Conservation (phyloP, 2,113 vertebrate species). For the Gymnogyps californianus region DNA sequence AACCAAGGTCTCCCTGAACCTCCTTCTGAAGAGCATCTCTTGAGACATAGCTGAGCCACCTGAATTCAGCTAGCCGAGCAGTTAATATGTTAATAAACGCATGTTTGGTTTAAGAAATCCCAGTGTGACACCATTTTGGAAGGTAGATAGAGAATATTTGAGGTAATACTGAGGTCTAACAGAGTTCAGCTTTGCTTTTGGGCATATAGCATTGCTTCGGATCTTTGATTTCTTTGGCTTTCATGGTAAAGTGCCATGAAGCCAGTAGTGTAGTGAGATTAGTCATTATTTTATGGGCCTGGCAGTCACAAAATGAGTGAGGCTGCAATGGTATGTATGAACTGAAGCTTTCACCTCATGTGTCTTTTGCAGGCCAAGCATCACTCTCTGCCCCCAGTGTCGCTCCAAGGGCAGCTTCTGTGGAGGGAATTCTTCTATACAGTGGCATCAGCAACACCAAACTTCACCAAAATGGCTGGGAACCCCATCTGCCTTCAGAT, state of each 20-base stretch:
- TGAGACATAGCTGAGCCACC: not conserved
- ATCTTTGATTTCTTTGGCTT: not conserved
- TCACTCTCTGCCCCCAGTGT: conserved; percentile 81
- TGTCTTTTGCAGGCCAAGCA: conserved; percentile 65
- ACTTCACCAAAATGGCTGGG: conserved; percentile 93
- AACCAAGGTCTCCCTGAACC: not conserved
- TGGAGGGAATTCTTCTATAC: conserved; percentile 97
- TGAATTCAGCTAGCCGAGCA: not conserved
- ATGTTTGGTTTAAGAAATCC: not conserved
- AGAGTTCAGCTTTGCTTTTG: not conserved
- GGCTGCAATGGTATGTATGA: not conserved
- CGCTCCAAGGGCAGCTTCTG: conserved; percentile 89
- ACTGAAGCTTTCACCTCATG: not conserved
- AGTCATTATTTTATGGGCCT: not conserved
- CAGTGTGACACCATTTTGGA: not conserved
- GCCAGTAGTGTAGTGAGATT: not conserved
- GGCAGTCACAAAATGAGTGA: not conserved
- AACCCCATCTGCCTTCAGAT: conserved; percentile 96
- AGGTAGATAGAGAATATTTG: not conserved
- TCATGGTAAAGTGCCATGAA: not conserved
- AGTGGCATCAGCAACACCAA: conserved; percentile 84
- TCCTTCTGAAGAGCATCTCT: not conserved
- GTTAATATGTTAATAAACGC: not conserved
- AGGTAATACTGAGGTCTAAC: not conserved
- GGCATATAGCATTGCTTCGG: not conserved